Evolutionary conservation across 2,113 vertebrate genomes (phyloP).

Genomic region (Pongo pygmaeus): DNA sequence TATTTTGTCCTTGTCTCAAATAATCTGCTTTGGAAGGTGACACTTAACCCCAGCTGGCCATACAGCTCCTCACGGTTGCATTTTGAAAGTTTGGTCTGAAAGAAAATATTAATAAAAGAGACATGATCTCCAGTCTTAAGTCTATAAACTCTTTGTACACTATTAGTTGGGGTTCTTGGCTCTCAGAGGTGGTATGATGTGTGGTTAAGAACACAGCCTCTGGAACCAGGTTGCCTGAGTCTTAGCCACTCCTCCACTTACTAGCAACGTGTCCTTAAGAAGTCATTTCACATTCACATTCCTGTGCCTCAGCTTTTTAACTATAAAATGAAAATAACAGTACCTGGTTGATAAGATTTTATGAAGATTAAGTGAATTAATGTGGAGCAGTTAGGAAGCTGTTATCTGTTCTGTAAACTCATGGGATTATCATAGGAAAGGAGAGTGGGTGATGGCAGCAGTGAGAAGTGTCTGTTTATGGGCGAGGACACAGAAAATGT

Average conservation of each 20-base stretch:
- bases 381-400: conserved; percentile 2
- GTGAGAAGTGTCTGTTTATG: neutral
- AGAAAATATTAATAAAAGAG: conserved; percentile 30
- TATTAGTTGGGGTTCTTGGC: neutral
- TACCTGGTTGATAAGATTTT: neutral
- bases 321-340: neutral
- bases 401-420: neutral
- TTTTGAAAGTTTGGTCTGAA: conserved; percentile 31
- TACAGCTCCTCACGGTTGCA: neutral
- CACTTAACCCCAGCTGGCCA: neutral
- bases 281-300: neutral
- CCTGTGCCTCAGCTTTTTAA: neutral
- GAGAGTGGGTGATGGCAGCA: neutral
- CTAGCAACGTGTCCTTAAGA: neutral
- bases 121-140: neutral
- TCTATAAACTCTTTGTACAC: neutral
- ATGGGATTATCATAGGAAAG: neutral
- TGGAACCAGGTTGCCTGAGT: neutral
- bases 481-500: neutral
- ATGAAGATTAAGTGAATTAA: neutral
- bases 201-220: neutral
- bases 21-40: conserved; percentile 4
- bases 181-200: neutral
- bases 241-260: neutral
- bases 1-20: neutral